Evolutionary conservation across 2,113 vertebrate genomes (phyloP).

Genomic region (Murina feae): DNA sequence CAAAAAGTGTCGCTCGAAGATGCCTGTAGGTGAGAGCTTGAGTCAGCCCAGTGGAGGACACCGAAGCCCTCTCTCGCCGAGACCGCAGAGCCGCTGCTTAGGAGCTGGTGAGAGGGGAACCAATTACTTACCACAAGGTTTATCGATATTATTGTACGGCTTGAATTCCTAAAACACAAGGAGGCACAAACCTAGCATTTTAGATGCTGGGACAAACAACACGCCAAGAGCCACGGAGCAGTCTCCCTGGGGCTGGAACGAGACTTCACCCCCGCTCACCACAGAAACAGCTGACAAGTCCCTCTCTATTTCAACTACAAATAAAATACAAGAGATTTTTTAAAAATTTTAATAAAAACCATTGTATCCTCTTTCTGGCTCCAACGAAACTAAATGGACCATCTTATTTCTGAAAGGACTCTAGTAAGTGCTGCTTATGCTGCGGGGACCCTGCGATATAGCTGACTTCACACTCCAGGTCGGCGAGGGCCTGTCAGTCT

Average conservation of each 20-base stretch:
- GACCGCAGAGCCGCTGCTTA: too few species aligned
- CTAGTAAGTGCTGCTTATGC: too few species aligned
- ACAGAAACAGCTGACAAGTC: neutral
- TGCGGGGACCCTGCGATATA: too few species aligned
- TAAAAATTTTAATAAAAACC: neutral
- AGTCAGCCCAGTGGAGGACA: too few species aligned
- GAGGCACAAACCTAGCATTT: neutral
- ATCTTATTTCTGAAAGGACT: too few species aligned
- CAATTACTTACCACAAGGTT: neutral
- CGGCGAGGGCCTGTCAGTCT: too few species aligned
- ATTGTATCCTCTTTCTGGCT: neutral
- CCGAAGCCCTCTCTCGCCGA: rapidly evolving
- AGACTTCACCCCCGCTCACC: rapidly evolving
- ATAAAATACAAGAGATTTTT: neutral
- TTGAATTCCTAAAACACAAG: neutral
- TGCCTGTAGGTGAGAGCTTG: neutral
- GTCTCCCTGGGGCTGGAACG: rapidly evolving
- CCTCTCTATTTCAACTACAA: neutral
- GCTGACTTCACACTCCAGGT: too few species aligned
- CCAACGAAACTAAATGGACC: neutral
- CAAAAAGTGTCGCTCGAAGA: neutral
- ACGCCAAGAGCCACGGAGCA: rapidly evolving
- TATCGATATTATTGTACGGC: neutral
- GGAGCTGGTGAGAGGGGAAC: too few species aligned
- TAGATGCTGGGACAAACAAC: neutral